These are phyloP conservation scores for Zaprionus kolodkinae DNA, from an alignment of 1,140 invertebrate species.

Conservation along the genomic window DNA sequence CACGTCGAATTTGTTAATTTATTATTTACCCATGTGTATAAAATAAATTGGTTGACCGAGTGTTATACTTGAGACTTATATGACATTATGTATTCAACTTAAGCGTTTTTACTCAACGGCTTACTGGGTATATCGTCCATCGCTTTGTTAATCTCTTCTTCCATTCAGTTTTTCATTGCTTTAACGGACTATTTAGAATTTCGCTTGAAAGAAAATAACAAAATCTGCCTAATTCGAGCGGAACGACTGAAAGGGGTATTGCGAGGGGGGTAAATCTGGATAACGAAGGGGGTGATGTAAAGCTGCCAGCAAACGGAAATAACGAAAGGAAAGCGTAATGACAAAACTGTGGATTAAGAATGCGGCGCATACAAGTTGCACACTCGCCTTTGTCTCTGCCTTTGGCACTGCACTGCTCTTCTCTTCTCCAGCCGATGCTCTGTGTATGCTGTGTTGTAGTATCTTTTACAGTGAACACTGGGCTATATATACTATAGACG, in stretches of 20 bases:
- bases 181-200: constrained; percentile 64
- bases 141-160: constrained; percentile 1
- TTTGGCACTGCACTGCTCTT: background rate
- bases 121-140: background rate
- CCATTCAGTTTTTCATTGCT: background rate
- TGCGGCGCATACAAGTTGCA: constrained; percentile 79
- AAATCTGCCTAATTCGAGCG: constrained; percentile 74
- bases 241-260: constrained; percentile 1
- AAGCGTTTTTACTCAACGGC: background rate
- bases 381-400: constrained; percentile 63
- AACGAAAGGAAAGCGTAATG: constrained; percentile 72
- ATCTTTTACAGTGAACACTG: constrained; percentile 35
- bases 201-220: constrained; percentile 40
- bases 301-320: constrained; percentile 63
- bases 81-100: background rate
- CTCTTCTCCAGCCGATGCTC: constrained; percentile 20
- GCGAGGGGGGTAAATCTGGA: constrained; percentile 5
- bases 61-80: background rate
- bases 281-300: constrained; percentile 32
- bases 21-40: too few relatives aligned
- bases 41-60: background rate
- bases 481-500: constrained; percentile 45
- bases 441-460: constrained; percentile 22
- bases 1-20: background rate
- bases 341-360: constrained; percentile 79